Evolutionary conservation across 2,888 invertebrate genomes (phyloP).

Genomic region (Ophioninae sp.): DNA sequence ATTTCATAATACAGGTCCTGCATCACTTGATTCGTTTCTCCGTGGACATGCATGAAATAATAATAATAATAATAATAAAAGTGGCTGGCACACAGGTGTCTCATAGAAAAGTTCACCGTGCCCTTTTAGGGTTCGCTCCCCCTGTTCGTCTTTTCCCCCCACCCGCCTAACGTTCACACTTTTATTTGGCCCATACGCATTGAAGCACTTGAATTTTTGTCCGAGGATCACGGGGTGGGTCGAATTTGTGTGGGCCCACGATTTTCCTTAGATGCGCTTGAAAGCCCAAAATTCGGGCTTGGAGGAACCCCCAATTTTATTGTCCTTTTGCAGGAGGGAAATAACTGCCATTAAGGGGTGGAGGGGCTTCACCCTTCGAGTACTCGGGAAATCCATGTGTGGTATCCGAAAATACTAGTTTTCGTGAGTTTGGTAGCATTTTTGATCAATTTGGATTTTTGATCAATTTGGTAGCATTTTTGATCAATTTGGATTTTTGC

Average conservation of each 20-base stretch:
- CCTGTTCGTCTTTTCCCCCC: conserved; percentile 1
- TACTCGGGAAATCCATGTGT: not conserved
- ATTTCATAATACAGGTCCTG: conserved; percentile 68
- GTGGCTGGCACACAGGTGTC: conserved; percentile 76
- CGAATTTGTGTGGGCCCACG: conserved; percentile 17
- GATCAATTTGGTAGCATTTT: not conserved
- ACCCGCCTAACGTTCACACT: conserved; percentile 24
- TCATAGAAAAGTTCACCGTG: conserved; percentile 68
- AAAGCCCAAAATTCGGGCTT: not conserved
- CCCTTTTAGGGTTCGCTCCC: conserved; percentile 7
- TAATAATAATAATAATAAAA: conserved; percentile 74
- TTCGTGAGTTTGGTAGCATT: not conserved
- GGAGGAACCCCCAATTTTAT: conserved; percentile 9
- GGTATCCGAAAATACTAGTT: too few relatives aligned
- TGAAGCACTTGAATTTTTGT: conserved; percentile 9
- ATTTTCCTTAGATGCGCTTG: conserved; percentile 1
- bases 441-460: not conserved
- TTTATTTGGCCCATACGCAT: conserved; percentile 34
- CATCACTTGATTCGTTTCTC: conserved; percentile 52
- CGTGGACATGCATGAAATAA: conserved; percentile 65
- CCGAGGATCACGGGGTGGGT: not conserved
- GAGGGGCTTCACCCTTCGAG: conserved; percentile 17
- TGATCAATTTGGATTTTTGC: too few relatives aligned
- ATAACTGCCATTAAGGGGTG: not conserved
- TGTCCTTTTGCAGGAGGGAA: not conserved